Evolutionary conservation across 1,140 invertebrate genomes (phyloP).

Genomic region (Whitmania pigra): DNA sequence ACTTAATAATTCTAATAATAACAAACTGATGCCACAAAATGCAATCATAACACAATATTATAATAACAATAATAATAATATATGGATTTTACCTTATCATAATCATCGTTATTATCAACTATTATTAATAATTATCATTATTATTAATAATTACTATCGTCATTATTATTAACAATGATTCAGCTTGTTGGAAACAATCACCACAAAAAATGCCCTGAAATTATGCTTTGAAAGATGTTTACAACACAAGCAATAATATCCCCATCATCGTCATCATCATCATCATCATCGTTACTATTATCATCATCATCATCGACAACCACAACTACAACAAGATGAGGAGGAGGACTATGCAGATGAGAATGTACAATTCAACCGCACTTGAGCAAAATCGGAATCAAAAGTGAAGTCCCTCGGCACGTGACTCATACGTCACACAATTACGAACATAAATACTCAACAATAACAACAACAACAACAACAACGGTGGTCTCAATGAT

Average conservation of each 20-base stretch:
- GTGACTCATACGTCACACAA: not conserved
- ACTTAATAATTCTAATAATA: too few relatives aligned
- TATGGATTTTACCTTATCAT: not conserved
- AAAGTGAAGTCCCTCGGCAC: not conserved
- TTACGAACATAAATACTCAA: not conserved
- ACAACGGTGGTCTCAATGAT: constrained; percentile 1
- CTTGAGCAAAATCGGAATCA: not conserved
- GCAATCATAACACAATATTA: too few relatives aligned
- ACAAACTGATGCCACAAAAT: too few relatives aligned
- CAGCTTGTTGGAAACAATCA: too few relatives aligned
- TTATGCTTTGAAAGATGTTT: not conserved
- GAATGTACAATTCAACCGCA: not conserved
- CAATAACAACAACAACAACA: not conserved
- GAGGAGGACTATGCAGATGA: not conserved
- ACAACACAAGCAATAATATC: not conserved
- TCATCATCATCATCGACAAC: not conserved
- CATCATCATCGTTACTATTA: not conserved
- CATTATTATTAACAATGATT: not conserved
- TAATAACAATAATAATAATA: not conserved
- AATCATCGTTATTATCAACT: not conserved
- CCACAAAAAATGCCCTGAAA: too few relatives aligned
- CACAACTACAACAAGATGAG: not conserved
- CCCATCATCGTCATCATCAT: not conserved
- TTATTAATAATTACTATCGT: not conserved
- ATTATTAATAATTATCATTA: too few relatives aligned